These are phyloP conservation scores for Drosophila repletoides DNA, from an alignment of 1,140 invertebrate genomes.

Conservation along the genomic window DNA sequence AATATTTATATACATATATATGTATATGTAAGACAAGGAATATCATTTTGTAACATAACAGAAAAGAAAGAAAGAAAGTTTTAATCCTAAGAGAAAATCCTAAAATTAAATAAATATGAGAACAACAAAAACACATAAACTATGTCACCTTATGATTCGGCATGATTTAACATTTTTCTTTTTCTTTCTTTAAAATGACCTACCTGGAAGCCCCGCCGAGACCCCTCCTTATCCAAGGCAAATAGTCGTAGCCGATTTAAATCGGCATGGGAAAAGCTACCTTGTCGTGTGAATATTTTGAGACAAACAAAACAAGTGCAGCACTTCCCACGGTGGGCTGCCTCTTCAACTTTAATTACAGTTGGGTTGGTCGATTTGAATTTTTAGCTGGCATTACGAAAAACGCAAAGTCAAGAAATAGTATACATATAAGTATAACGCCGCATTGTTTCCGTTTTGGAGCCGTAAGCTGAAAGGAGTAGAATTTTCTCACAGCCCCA, in stretches of 20 bases:
- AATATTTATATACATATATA: conserved; percentile 15
- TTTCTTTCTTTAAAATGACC: conserved; percentile 11
- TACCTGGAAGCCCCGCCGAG: background rate
- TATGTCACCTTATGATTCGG: conserved; percentile 37
- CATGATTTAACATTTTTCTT: conserved; percentile 54
- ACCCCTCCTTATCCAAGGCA: background rate
- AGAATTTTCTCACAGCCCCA: conserved; percentile 77
- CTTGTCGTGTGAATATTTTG: conserved; percentile 69
- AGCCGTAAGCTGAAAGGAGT: conserved; percentile 46
- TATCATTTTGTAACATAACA: conserved; percentile 61
- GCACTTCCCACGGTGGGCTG: conserved; percentile 66
- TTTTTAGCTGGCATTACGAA: conserved; percentile 48
- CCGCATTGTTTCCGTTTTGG: conserved; percentile 74
- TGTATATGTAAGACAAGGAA: conserved; percentile 24
- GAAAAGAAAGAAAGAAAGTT: conserved; percentile 41
- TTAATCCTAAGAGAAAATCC: conserved; percentile 39
- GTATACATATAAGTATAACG: conserved; percentile 46
- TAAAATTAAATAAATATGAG: conserved; percentile 41
- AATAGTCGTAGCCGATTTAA: conserved; percentile 36
- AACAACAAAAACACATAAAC: conserved; percentile 27
- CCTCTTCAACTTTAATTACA: conserved; percentile 72
- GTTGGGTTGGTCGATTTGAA: conserved; percentile 57
- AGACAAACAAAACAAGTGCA: conserved; percentile 71
- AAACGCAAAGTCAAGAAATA: conserved; percentile 67
- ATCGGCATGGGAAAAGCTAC: conserved; percentile 69